Percentiles rank a stretch among this genome's conserved stretches.
phyloP scores from a whole-genome alignment of 2,113 vertebrate genomes.

The Oreochromis niloticus region DNA sequence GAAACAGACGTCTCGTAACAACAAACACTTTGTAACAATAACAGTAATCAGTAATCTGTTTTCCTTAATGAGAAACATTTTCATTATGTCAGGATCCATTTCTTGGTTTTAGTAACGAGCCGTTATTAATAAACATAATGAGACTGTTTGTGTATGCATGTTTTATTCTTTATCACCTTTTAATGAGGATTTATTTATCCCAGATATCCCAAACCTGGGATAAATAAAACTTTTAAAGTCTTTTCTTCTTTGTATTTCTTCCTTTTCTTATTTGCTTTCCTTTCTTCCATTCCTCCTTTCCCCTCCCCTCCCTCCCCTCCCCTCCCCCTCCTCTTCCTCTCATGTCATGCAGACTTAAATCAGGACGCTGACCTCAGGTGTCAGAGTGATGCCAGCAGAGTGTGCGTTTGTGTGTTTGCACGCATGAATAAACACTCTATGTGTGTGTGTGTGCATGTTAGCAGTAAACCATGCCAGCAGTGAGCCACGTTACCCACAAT shows the following conservation, averaged over 20 bases:
- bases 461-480: constrained; percentile 15
- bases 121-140: not conserved
- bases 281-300: not conserved
- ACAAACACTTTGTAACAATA: too few species aligned
- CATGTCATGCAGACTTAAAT: constrained; percentile 38
- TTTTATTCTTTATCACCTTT: not conserved
- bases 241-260: not conserved
- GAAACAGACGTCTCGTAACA: not conserved
- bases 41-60: not conserved
- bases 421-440: constrained; percentile 15
- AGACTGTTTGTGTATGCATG: rapidly evolving
- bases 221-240: not conserved
- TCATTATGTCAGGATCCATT: not conserved
- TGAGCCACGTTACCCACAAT: constrained; percentile 47
- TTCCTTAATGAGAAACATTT: not conserved
- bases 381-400: constrained; percentile 23
- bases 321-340: not conserved
- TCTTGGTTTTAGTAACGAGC: not conserved
- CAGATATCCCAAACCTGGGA: not conserved
- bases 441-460: not conserved
- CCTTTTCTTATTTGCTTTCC: not conserved
- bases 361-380: constrained; percentile 54
- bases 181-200: not conserved
- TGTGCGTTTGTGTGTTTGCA: constrained; percentile 8
- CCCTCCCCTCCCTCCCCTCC: not conserved